Conservation (phyloP, 2,113 vertebrate genomes). For the Grammatotria lemairii region DNA sequence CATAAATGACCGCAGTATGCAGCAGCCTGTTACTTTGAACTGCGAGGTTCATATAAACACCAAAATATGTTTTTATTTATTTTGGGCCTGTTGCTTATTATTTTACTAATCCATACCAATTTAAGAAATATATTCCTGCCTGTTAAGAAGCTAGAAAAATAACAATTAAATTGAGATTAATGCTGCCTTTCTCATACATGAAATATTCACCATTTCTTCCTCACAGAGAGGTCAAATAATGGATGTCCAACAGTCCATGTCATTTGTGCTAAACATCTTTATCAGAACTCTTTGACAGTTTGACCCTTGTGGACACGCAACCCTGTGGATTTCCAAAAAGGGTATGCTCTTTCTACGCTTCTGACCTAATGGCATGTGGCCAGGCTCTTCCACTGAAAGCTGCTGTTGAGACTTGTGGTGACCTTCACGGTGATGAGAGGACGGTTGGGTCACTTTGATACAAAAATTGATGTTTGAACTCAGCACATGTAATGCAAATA, state of each 20-base stretch:
- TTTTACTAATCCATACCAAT: neutral
- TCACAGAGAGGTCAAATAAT: neutral
- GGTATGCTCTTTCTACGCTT: neutral
- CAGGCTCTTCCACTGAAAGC: neutral
- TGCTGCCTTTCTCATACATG: neutral
- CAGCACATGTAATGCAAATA: neutral
- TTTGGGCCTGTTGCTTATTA: neutral
- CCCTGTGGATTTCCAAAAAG: neutral
- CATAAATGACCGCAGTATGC: neutral
- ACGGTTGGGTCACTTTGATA: neutral
- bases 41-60: neutral
- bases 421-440: neutral
- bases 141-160: neutral
- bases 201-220: neutral
- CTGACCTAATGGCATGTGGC: neutral
- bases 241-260: neutral
- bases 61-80: neutral
- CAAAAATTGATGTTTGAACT: neutral
- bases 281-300: neutral
- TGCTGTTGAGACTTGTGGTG: neutral
- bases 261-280: neutral
- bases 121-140: neutral
- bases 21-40: neutral
- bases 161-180: neutral
- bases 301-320: neutral